Evolutionary conservation across 2,113 vertebrate species (phyloP), one percentile per base, ranked within the genome.

Genomic region (Herpetotheres cachinnans): DNA sequence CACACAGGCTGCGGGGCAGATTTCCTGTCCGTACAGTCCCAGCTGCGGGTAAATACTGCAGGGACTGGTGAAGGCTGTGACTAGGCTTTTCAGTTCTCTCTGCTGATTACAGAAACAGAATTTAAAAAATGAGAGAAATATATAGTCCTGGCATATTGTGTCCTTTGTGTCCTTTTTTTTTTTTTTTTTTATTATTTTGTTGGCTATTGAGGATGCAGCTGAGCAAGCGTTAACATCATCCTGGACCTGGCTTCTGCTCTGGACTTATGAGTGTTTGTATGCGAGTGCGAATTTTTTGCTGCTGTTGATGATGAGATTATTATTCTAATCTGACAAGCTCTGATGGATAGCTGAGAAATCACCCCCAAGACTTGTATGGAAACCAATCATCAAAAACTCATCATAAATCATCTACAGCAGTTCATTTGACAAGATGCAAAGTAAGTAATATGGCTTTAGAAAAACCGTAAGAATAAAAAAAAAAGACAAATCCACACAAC

Each of bases 351-450:
- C 81, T 71, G 38, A 77, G 93, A 95, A 96, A 93, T 87, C 73
- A 82, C 44, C 83, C 70, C 55, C 36, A 81, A 90, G 84, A 87
- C 81, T 73, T 58, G 18, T 44, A 82, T 4, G 20, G 78, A 92
- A 95, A 94, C 29, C 74, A 74, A n/a, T 93, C 52, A 89, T 77
- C 36, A 92, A 90, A 94, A 95, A 8, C 54, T 29, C 82, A 82
- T 90, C 78, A 89, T 89, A 90, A 92, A 94, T 93, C 85, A 83
- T 58, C 55, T 59, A 54, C 36, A 96, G 74, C 50, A 67, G 74
- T 85, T 95, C 86, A 88, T 83, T n/a, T 95, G 87, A 80, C 85
- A 96, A 80, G 67, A 88, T 40, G 79, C 61, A 83, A 89, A 91
- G 66, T 42, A 40, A 88, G 40, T 82, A 95, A 93, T 79, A 80